Evolutionary conservation across 2,888 invertebrate species (phyloP).

Genomic region (Zaprionus bogoriensis): DNA sequence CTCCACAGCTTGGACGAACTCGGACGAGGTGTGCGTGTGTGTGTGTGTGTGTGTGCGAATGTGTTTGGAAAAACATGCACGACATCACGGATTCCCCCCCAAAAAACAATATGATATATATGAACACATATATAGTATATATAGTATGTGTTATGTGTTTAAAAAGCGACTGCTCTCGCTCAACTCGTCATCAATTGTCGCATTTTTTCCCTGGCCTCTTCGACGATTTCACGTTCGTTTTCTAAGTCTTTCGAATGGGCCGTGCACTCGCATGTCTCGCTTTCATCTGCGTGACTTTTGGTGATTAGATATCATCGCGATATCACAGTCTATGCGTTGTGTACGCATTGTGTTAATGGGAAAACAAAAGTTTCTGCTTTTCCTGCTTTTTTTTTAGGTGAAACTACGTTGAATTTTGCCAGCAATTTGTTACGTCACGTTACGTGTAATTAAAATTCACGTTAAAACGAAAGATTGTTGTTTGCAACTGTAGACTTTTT

Average conservation of each 20-base stretch:
- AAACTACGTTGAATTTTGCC: no score
- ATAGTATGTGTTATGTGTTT: constrained; percentile 1
- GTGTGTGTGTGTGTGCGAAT: no score
- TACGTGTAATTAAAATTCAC: no score
- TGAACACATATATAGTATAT: constrained; percentile 3
- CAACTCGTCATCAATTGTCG: constrained; percentile 46
- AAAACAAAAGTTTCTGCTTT: constrained; percentile 3
- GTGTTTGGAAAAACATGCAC: constrained; percentile 38
- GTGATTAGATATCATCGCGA: constrained; percentile 31
- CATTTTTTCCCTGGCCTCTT: no score
- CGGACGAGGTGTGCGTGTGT: no score
- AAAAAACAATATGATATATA: constrained; percentile 12
- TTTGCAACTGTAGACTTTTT: no score
- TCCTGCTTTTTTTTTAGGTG: no score
- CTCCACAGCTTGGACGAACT: constrained; percentile 22
- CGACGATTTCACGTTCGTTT: constrained; percentile 64
- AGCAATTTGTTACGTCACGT: no score
- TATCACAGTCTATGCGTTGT: neutral
- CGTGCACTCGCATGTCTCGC: constrained; percentile 35
- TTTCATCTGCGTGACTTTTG: constrained; percentile 61
- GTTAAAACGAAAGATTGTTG: no score
- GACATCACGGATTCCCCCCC: constrained; percentile 46
- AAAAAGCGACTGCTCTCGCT: neutral
- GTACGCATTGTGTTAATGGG: constrained; percentile 14
- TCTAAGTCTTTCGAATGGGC: constrained; percentile 64